phyloP scores from a whole-genome alignment of 2,888 invertebrate genomes.

The Eremobia ochroleuca region DNA sequence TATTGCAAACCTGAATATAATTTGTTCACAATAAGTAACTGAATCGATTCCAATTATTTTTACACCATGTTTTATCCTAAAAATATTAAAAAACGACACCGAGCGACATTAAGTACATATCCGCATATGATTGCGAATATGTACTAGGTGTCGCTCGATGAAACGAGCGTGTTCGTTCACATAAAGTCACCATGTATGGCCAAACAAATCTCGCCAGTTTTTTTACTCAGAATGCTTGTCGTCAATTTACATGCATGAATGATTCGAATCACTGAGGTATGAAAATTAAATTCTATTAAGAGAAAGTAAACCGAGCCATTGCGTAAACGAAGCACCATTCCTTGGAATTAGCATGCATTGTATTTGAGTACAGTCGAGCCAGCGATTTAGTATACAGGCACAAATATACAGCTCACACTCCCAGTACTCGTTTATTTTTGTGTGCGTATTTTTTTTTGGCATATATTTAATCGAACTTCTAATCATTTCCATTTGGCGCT shows the following conservation, averaged over 20 bases:
- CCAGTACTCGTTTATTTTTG: not conserved
- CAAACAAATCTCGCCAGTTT: not conserved
- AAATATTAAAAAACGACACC: too few species aligned
- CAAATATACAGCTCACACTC: not conserved
- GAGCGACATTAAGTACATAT: too few species aligned
- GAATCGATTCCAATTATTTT: too few species aligned
- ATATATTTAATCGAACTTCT: not conserved
- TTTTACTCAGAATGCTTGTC: not conserved
- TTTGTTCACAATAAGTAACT: too few species aligned
- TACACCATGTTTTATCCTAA: too few species aligned
- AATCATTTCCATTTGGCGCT: not conserved
- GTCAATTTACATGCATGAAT: conserved; percentile 24
- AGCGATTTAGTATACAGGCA: not conserved
- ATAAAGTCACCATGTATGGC: not conserved
- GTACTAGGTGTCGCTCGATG: too few species aligned
- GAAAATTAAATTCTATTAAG: conserved; percentile 14
- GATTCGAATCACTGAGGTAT: conserved; percentile 15
- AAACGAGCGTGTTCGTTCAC: not conserved
- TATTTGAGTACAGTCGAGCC: not conserved
- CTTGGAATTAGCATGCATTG: conserved; percentile 7
- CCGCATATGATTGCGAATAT: too few species aligned
- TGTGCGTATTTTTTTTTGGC: not conserved
- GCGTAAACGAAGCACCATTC: conserved; percentile 21
- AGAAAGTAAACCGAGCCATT: conserved; percentile 38
- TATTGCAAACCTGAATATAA: too few species aligned